These are phyloP conservation scores for Bombylius major DNA, from an alignment of 2,888 invertebrate genomes.

Conservation along the genomic window DNA sequence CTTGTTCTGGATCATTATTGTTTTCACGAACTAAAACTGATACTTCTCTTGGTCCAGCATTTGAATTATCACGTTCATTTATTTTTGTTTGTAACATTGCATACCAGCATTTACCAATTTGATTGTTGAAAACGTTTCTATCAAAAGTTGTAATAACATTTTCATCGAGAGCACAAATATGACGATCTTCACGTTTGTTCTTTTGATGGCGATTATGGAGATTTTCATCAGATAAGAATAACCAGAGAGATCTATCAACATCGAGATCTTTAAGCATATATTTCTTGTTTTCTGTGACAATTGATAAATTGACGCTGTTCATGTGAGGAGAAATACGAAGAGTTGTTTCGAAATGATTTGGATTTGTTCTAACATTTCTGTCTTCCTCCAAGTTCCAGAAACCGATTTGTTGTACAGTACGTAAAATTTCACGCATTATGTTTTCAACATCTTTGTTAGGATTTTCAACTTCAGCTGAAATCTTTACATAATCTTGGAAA, in stretches of 20 bases:
- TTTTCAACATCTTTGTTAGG: constrained; percentile 37
- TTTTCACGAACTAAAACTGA: constrained; percentile 35
- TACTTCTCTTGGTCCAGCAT: constrained; percentile 11
- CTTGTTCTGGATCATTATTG: constrained; percentile 2
- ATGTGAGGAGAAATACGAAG: not conserved
- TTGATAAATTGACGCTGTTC: not conserved
- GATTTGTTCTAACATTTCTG: constrained; percentile 34
- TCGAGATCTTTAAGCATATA: not conserved
- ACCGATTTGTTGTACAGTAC: constrained; percentile 35
- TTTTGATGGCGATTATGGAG: not conserved
- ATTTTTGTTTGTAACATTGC: constrained; percentile 37
- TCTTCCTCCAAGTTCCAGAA: constrained; percentile 42
- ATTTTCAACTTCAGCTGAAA: constrained; percentile 41
- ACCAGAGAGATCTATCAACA: not conserved
- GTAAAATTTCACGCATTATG: constrained; percentile 38
- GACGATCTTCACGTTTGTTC: constrained; percentile 4
- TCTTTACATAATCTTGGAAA: constrained; percentile 40
- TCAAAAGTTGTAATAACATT: constrained; percentile 50
- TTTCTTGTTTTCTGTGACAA: not conserved
- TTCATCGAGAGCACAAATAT: constrained; percentile 46
- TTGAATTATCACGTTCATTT: constrained; percentile 31
- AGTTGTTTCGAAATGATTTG: constrained; percentile 39
- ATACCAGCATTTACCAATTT: constrained; percentile 46
- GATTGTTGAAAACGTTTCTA: constrained; percentile 45
- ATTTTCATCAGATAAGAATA: not conserved